Conservation (phyloP, 2,797 vertebrate species). For the Diceros bicornis region DNA sequence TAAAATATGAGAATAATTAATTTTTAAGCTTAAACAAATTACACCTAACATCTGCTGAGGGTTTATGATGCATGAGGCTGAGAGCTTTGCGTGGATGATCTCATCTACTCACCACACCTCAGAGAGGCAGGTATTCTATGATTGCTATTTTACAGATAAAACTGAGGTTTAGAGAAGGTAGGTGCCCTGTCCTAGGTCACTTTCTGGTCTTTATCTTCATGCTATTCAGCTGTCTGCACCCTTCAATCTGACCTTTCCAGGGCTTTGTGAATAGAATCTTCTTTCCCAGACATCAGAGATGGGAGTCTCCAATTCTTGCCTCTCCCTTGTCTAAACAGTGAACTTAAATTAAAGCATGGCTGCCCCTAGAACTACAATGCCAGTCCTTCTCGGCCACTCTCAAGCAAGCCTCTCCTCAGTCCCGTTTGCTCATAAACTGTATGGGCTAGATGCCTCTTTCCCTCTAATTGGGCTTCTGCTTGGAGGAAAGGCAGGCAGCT, state of each 20-base stretch:
- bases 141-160: neutral
- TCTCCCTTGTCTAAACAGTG: neutral
- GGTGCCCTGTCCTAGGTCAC: neutral
- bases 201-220: neutral
- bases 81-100: neutral
- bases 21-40: neutral
- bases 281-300: neutral
- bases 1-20: neutral
- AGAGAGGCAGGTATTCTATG: neutral
- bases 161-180: neutral
- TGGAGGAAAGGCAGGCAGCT: neutral
- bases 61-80: neutral
- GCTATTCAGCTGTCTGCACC: neutral
- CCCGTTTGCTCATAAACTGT: neutral
- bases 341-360: neutral
- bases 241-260: neutral
- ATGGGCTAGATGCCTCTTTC: neutral
- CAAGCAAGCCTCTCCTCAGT: neutral
- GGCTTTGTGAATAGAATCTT: neutral
- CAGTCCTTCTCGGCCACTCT: neutral
- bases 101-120: neutral
- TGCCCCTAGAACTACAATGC: neutral
- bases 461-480: neutral
- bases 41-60: neutral
- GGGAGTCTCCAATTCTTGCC: neutral